Evolutionary conservation across 2,113 vertebrate genomes (phyloP), one percentile per base, ranked within the genome.

Genomic region (Henicopernis longicauda): DNA sequence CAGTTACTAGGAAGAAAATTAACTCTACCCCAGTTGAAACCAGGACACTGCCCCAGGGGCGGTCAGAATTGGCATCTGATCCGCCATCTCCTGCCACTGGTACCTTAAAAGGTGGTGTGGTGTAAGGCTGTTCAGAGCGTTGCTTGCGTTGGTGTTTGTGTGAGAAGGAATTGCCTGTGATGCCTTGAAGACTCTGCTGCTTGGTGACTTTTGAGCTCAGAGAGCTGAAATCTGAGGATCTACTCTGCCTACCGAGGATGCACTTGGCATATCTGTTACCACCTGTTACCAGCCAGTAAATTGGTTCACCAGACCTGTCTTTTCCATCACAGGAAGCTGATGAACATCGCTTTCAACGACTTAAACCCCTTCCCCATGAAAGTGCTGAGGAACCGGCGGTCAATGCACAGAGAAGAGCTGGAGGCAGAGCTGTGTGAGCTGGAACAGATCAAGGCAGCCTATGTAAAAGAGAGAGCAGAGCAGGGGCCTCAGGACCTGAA

Each of bases 331-430:
- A 99, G 99, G 98, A 99, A 98, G 95, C 96, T 99, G 96, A 98
- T 94, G 91, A 97, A 50, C 97, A 99, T 99, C 4, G 99, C 99
- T 89, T 99, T 99, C 97, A 97, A 82, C 4, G 98, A 99, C 89
- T 98, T 99, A 98, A 99, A 99, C 96, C 99, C 99, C 2, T 99
- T 99, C 49, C 98, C 98, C 13, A 98, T 98, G 96, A 99, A 98
- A 63, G 97, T 99, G 70, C 98, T 99, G 90, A 98, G 58, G 93
- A 99, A 98, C 90, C 98, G 99, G 3, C 98, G 99, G 16, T 62
- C 63, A 0, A 52, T 86, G 38, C 99, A 99, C 96, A 97, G 98
- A 90, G 98, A 99, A 90, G 98, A 98, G 44, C 98, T 99, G 83
- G 98, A 98, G 92, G 96, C 97, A 6, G 99, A 99, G 97, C 98